phyloP scores from a whole-genome alignment of 2,888 invertebrate genomes.

The Dyspetes luteomarginatus region DNA sequence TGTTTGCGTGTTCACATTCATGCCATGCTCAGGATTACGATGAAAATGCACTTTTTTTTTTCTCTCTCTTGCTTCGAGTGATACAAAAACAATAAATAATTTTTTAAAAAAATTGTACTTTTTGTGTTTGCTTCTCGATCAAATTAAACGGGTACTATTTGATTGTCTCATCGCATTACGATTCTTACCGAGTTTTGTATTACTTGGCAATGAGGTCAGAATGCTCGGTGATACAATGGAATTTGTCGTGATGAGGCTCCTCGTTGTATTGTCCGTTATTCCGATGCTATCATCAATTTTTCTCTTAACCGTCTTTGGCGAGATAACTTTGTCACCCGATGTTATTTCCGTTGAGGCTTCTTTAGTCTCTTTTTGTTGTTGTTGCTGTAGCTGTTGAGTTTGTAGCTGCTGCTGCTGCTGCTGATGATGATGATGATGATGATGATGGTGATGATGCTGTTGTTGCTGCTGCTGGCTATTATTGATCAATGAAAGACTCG shows the following conservation, averaged over 20 bases:
- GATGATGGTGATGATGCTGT: slow-evolving; percentile 49
- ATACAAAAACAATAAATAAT: background rate
- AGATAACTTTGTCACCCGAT: slow-evolving; percentile 74
- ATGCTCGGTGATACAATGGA: slow-evolving; percentile 70
- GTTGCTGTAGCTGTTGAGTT: slow-evolving; percentile 38
- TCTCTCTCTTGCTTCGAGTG: background rate
- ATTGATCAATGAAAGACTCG: slow-evolving; percentile 73
- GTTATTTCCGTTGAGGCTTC: slow-evolving; percentile 73
- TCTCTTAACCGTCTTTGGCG: slow-evolving; percentile 79
- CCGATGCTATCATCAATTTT: slow-evolving; percentile 76
- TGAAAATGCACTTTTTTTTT: background rate
- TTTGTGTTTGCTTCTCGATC: slow-evolving; percentile 13
- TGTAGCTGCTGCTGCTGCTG: slow-evolving; percentile 83
- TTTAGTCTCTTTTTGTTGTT: slow-evolving; percentile 73
- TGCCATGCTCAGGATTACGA: slow-evolving; percentile 22
- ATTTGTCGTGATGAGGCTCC: slow-evolving; percentile 70
- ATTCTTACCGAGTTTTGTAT: slow-evolving; percentile 78
- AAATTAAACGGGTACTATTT: slow-evolving; percentile 28
- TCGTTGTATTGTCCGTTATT: slow-evolving; percentile 67
- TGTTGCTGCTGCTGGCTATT: slow-evolving; percentile 66
- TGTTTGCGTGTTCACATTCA: slow-evolving; percentile 3
- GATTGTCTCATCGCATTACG: slow-evolving; percentile 15
- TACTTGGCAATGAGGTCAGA: slow-evolving; percentile 73
- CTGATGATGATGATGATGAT: slow-evolving; percentile 67
- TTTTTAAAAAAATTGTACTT: background rate